A percentile compares a stretch with the other conserved stretches of the same genome.
Conservation (phyloP, 2,888 invertebrate genomes). For the Drosophila kanekoi region DNA sequence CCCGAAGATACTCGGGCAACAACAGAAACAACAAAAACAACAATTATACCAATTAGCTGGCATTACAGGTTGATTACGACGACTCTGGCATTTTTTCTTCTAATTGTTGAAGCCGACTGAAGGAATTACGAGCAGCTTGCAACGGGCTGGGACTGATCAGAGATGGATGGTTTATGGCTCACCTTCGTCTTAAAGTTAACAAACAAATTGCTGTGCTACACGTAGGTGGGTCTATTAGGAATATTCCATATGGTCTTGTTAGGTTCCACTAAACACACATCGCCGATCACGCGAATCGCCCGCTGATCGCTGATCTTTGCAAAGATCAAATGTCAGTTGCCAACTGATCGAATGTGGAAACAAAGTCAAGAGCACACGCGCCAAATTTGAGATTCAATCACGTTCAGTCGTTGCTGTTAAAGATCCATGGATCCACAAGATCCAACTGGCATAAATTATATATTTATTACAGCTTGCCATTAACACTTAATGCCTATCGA, state of each 20-base stretch:
- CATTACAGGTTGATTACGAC: conserved; percentile 81
- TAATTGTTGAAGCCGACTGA: conserved; percentile 33
- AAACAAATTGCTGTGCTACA: conserved; percentile 54
- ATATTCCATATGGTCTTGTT: conserved; percentile 68
- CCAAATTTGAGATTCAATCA: conserved; percentile 66
- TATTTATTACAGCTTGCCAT: conserved; percentile 61
- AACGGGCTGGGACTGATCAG: conserved; percentile 15
- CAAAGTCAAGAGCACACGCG: conserved; percentile 78
- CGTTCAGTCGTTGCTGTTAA: conserved; percentile 32
- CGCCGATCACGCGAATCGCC: conserved; percentile 29
- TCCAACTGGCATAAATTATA: conserved; percentile 69
- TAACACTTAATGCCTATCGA: conserved; percentile 69
- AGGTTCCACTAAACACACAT: conserved; percentile 32
- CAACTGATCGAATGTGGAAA: conserved; percentile 40
- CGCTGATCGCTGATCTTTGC: conserved; percentile 46
- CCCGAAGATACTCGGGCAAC: conserved; percentile 48
- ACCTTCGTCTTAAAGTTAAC: conserved; percentile 64
- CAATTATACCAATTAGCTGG: conserved; percentile 79
- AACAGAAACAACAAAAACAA: conserved; percentile 50
- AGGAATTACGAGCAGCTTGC: conserved; percentile 52
- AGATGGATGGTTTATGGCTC: conserved; percentile 46
- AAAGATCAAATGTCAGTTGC: conserved; percentile 74
- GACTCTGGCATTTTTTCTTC: conserved; percentile 35
- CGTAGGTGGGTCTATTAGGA: conserved; percentile 51
- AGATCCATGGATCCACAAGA: conserved; percentile 18